Evolutionary conservation across 2,113 vertebrate species (phyloP).

Genomic region (Mormyrus lacerda): DNA sequence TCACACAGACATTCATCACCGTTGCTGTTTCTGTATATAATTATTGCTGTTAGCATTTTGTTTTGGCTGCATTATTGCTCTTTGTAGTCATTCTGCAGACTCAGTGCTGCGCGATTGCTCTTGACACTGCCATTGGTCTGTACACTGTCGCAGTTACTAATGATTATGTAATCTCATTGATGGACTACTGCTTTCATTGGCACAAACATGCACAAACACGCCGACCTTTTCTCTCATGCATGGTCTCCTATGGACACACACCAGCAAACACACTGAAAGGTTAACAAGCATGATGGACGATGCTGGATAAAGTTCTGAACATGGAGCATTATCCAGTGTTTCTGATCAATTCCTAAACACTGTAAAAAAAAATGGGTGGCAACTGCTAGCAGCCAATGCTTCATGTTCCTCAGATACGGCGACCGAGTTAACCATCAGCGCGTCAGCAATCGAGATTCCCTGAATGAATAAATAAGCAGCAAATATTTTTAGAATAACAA

Average conservation of each 20-base stretch:
- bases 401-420: neutral
- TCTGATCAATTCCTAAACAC: neutral
- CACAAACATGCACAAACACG: neutral
- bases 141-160: neutral
- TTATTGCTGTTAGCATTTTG: slow-evolving; percentile 42
- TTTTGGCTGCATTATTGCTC: slow-evolving; percentile 31
- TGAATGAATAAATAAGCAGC: neutral
- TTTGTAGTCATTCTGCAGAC: slow-evolving; percentile 2
- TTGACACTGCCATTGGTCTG: neutral
- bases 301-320: neutral
- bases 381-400: neutral
- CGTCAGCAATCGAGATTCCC: neutral
- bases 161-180: neutral
- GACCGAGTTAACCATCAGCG: neutral
- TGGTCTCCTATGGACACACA: neutral
- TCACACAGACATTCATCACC: neutral
- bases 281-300: neutral
- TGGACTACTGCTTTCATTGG: neutral
- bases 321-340: neutral
- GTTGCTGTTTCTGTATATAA: slow-evolving; percentile 39
- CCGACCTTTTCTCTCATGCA: neutral
- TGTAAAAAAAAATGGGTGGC: neutral
- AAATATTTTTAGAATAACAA: slow-evolving; percentile 5
- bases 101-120: slow-evolving; percentile 28
- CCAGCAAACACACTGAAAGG: neutral